Evolutionary conservation across 2,797 vertebrate genomes (phyloP), one percentile per base, ranked within the genome.

Genomic region (Setipinna tenuifilis): DNA sequence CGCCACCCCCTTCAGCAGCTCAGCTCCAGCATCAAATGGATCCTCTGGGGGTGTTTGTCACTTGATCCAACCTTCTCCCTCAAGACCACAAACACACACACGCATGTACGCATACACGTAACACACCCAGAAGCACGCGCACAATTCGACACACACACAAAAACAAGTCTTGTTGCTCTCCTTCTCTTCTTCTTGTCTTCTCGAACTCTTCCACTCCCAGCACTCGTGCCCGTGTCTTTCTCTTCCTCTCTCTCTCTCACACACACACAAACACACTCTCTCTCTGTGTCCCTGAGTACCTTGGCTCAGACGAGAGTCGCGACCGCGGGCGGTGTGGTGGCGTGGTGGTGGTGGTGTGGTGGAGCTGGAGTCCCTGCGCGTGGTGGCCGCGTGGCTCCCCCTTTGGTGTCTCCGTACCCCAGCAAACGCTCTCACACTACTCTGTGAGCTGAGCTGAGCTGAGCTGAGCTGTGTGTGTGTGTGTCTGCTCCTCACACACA

Each of bases 361-460:
- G 12, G 28, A 12, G 28, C 25, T 6, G 10, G 68, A 16, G 31
- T 35, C 68, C 16, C 17, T 5, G 68, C 68, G 68, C 68, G 25
- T 75, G 28, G 2, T 19, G 28, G 68, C 5, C 28, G 28, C 31
- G 28, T 75, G 68, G 31, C 65, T 31, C 65, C 23, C 11, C n/a
- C n/a, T n/a, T n/a, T 31, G 65, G 25, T 87, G 90, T 92, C 5
- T 28, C 11, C 9, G 62, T 92, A 93, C 91, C 93, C 91, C 90
- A 92, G 93, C 90, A 93, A 93, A 93, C 92, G 89, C 89, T 92
- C 88, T 91, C 94, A 92, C 91, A 92, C 91, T 93, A 93, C 83
- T 94, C 93, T 93, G 90, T 93, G 93, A n/a, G n/a, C n/a, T n/a
- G n/a, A n/a, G n/a, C n/a, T n/a, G n/a, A n/a, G n/a, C n/a, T n/a